Percentiles rank a stretch among this genome's conserved stretches.
These are phyloP conservation scores for Paelopatides confundens DNA, from an alignment of 53 echinoderm and acorn worm genomes.

Conservation along the genomic window DNA sequence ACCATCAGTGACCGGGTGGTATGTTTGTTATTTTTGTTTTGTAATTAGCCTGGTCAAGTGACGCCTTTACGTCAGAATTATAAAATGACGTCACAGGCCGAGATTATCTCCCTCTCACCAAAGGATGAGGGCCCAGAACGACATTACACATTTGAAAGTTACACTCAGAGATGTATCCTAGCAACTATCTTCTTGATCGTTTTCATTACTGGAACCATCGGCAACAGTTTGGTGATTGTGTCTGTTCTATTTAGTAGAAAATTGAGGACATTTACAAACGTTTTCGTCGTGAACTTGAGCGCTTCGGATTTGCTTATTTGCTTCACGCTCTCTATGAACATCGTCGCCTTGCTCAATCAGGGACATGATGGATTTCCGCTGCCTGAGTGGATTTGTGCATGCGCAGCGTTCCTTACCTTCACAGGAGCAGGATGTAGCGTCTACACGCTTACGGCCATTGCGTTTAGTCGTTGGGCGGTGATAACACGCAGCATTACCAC, in stretches of 20 bases:
- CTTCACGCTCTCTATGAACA: constrained; percentile 73
- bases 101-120: neutral
- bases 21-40: too few species aligned
- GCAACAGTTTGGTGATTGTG: constrained; percentile 87
- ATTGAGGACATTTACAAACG: constrained; percentile 88
- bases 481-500: constrained; percentile 69
- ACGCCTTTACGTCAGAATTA: too few species aligned
- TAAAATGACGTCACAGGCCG: too few species aligned
- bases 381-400: constrained; percentile 71
- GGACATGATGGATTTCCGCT: constrained; percentile 71
- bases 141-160: constrained; percentile 73
- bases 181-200: constrained; percentile 70
- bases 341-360: constrained; percentile 73
- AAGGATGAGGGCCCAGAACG: neutral
- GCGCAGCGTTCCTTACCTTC: constrained; percentile 65
- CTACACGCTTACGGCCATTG: constrained; percentile 82
- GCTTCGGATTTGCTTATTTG: constrained; percentile 81
- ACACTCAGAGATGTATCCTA: constrained; percentile 70
- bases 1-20: too few species aligned
- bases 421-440: constrained; percentile 86
- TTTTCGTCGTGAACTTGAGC: constrained; percentile 93
- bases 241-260: constrained; percentile 85
- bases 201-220: constrained; percentile 68
- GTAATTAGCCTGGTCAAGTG: too few species aligned
- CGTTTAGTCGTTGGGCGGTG: constrained; percentile 84